phyloP scores from a whole-genome alignment of 2,888 invertebrate genomes.

The Clostera curtula region DNA sequence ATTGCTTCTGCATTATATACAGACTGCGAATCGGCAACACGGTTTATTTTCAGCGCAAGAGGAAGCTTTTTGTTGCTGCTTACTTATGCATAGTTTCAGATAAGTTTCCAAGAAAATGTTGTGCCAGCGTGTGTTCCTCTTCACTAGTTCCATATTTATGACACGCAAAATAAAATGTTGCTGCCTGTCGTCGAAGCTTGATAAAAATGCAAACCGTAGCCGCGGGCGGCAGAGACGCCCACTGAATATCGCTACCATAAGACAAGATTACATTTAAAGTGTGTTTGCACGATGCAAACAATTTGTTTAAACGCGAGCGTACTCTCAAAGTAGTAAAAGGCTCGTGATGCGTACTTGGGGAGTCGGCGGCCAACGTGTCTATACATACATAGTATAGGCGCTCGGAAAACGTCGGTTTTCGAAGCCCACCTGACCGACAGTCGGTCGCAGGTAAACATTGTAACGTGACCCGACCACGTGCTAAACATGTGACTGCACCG shows the following conservation, averaged over 20 bases:
- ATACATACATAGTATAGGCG: constrained; percentile 29
- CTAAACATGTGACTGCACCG: constrained; percentile 49
- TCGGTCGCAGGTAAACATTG: constrained; percentile 69
- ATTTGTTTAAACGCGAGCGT: constrained; percentile 25
- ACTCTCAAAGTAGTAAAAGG: constrained; percentile 20
- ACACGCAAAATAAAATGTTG: constrained; percentile 69
- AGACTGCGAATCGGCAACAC: constrained; percentile 28
- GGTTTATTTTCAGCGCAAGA: constrained; percentile 42
- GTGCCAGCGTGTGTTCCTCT: constrained; percentile 51
- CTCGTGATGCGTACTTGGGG: constrained; percentile 20
- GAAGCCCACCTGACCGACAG: constrained; percentile 68
- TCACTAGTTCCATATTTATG: constrained; percentile 67
- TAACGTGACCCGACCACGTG: constrained; percentile 69
- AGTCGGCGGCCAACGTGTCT: constrained; percentile 21
- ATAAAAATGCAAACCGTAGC: constrained; percentile 71
- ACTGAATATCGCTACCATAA: constrained; percentile 52
- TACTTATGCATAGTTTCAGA: constrained; percentile 69
- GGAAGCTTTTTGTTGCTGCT: constrained; percentile 46
- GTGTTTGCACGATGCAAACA: constrained; percentile 32
- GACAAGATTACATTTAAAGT: constrained; percentile 46
- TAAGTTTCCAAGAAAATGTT: constrained; percentile 65
- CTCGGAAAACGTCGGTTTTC: constrained; percentile 33
- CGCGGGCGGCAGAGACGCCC: constrained; percentile 49
- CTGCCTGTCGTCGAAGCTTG: constrained; percentile 59
- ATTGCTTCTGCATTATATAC: too few species aligned